These are phyloP conservation scores for Bovichtus diacanthus DNA, from an alignment of 2,797 vertebrate species.

Conservation along the genomic window DNA sequence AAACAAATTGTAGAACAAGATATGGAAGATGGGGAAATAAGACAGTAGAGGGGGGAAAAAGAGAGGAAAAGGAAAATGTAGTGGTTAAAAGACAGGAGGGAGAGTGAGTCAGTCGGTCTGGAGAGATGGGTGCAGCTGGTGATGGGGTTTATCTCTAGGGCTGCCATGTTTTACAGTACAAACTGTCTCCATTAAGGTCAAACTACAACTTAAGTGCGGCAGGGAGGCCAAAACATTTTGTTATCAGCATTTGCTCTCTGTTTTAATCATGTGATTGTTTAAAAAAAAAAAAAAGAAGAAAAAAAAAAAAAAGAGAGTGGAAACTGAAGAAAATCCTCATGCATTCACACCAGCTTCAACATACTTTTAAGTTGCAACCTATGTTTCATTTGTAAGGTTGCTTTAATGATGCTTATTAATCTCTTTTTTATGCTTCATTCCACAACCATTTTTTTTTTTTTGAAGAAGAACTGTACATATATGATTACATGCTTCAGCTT, in stretches of 20 bases:
- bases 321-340: conserved; percentile 24
- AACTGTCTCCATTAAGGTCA: conserved; percentile 41
- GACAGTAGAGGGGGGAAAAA: background rate
- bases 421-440: conserved; percentile 44
- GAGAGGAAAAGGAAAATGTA: conserved; percentile 26
- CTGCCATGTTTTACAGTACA: conserved; percentile 60
- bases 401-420: conserved; percentile 42
- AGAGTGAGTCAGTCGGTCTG: conserved; percentile 74
- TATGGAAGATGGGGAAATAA: conserved; percentile 3
- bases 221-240: conserved; percentile 31
- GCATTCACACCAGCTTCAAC: conserved; percentile 39
- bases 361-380: conserved; percentile 39
- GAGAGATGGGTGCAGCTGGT: conserved; percentile 92
- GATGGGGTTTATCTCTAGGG: conserved; percentile 87
- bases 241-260: conserved; percentile 31
- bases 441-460: conserved; percentile 44
- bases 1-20: conserved; percentile 45
- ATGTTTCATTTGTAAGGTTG: conserved; percentile 35
- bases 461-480: conserved; percentile 58
- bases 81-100: conserved; percentile 51
- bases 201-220: conserved; percentile 43
- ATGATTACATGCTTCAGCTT: conserved; percentile 68
- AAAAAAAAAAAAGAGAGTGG: conserved; percentile 4
- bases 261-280: conserved; percentile 40
- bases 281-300: background rate